These are phyloP conservation scores for Lepus americanus DNA, from an alignment of 2,113 vertebrate genomes.

Conservation along the genomic window DNA sequence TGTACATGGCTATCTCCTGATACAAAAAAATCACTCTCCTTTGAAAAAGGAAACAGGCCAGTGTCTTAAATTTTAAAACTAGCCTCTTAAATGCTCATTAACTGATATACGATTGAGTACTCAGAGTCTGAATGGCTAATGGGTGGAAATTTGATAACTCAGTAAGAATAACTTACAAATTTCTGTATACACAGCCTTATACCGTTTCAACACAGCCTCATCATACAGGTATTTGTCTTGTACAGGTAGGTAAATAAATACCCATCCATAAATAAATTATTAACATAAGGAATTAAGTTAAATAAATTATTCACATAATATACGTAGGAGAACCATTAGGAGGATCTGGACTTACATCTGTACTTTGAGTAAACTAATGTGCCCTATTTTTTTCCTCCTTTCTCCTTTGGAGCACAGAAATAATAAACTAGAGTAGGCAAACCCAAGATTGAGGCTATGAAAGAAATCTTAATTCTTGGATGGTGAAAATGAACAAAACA, in stretches of 20 bases:
- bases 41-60: background rate
- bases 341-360: no score
- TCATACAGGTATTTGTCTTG: background rate
- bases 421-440: conserved; percentile 10
- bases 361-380: background rate
- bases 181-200: background rate
- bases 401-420: background rate
- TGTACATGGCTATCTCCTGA: background rate
- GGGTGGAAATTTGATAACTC: conserved; percentile 4
- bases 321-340: background rate
- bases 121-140: conserved; percentile 9
- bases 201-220: background rate
- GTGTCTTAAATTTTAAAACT: background rate
- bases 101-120: background rate
- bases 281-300: background rate
- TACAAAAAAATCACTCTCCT: background rate
- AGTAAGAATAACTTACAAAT: background rate
- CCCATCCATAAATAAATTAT: background rate
- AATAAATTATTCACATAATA: background rate
- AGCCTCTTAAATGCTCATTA: background rate
- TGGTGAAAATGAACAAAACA: background rate
- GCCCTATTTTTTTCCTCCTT: background rate
- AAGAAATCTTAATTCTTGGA: background rate
- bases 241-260: background rate
- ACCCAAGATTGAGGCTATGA: background rate